phyloP scores from a whole-genome alignment of 2,888 invertebrate genomes.

The Platycnemis pennipes region DNA sequence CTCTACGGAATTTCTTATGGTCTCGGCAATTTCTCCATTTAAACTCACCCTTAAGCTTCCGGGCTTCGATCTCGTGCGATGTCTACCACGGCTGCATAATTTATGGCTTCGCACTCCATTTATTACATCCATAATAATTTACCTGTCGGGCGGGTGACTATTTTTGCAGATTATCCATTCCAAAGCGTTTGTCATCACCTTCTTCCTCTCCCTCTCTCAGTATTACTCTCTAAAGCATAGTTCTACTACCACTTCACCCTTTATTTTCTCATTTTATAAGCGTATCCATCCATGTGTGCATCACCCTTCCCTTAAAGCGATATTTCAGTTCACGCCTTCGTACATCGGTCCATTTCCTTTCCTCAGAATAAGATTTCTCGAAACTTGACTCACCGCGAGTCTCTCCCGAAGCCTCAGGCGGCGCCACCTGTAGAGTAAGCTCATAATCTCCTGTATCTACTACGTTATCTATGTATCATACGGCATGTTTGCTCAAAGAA shows the following conservation, averaged over 20 bases:
- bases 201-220: neutral
- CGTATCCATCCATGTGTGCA: neutral
- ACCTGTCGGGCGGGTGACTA: constrained; percentile 16
- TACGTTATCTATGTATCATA: neutral
- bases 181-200: constrained; percentile 29
- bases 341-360: neutral
- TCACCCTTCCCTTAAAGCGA: neutral
- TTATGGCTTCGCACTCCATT: constrained; percentile 51
- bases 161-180: constrained; percentile 31
- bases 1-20: neutral
- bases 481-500: neutral
- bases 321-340: neutral
- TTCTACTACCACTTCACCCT: neutral
- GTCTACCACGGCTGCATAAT: neutral
- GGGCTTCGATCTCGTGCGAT: constrained; percentile 18
- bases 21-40: neutral
- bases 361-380: neutral
- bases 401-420: neutral
- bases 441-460: neutral
- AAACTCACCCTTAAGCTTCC: neutral
- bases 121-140: constrained; percentile 23
- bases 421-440: constrained; percentile 5
- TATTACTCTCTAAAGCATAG: neutral
- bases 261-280: neutral
- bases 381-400: neutral